Conservation (phyloP, 2,797 vertebrate genomes). For the Pseudomugil tenellus region DNA sequence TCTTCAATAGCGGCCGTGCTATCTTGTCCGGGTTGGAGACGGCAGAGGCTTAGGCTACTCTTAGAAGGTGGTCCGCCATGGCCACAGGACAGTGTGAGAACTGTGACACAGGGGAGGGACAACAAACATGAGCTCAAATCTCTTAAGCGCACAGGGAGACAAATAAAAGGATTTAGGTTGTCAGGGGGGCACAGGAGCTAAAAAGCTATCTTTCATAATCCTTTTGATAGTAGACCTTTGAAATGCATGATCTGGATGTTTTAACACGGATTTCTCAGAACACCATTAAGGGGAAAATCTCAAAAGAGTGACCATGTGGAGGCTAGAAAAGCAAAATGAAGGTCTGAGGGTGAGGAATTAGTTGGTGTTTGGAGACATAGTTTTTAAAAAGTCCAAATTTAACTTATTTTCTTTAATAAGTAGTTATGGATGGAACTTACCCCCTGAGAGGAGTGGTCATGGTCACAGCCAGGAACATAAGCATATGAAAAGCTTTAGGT, state of each 20-base stretch:
- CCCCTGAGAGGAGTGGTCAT: constrained; percentile 65
- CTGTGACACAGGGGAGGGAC: constrained; percentile 82
- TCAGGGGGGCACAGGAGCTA: constrained; percentile 80
- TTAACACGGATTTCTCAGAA: constrained; percentile 68
- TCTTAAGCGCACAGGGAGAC: constrained; percentile 85
- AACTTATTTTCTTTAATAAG: background rate
- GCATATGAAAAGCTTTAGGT: constrained; percentile 20
- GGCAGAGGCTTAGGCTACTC: constrained; percentile 79
- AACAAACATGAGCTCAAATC: constrained; percentile 88
- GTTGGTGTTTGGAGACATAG: background rate
- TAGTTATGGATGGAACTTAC: constrained; percentile 61
- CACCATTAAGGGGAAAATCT: constrained; percentile 52
- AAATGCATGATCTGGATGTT: constrained; percentile 84
- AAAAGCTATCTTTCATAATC: constrained; percentile 89
- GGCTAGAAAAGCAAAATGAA: constrained; percentile 43
- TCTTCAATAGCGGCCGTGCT: constrained; percentile 84
- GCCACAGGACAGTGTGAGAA: constrained; percentile 84
- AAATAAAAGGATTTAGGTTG: constrained; percentile 87
- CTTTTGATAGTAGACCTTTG: constrained; percentile 87
- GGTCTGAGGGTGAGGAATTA: constrained; percentile 9
- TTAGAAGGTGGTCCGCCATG: constrained; percentile 86
- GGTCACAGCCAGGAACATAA: constrained; percentile 34
- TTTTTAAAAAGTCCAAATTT: background rate
- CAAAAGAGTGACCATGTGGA: constrained; percentile 48
- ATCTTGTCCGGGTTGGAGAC: constrained; percentile 85